Conservation (phyloP, 2,797 vertebrate species). For the Emydoidea blandingii region DNA sequence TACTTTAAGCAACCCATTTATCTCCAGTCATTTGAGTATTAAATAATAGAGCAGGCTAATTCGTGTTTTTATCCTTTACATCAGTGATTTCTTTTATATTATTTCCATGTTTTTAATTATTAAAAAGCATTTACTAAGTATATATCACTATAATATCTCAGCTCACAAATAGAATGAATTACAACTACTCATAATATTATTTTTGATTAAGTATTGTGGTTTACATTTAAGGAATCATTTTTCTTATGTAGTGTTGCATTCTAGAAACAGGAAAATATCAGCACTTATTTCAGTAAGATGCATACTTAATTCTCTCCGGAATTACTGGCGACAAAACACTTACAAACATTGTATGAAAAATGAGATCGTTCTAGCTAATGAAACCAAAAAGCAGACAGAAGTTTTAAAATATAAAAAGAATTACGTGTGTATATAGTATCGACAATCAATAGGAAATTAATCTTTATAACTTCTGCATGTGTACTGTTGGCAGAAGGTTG, state of each 20-base stretch:
- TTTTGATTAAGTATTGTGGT: background rate
- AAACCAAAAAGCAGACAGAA: slow-evolving; percentile 2
- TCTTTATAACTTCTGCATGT: background rate
- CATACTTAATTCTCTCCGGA: background rate
- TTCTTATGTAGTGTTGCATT: background rate
- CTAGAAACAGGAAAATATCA: background rate
- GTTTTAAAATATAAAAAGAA: background rate
- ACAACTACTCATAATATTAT: background rate
- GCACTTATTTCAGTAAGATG: background rate
- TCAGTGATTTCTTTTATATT: background rate
- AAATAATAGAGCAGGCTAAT: background rate
- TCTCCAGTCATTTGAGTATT: background rate
- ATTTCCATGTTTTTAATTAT: background rate
- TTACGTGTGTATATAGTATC: background rate
- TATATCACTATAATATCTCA: background rate
- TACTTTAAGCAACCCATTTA: background rate
- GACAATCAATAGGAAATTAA: background rate
- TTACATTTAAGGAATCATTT: background rate
- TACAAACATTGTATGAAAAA: background rate
- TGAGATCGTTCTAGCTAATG: background rate
- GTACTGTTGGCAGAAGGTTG: background rate
- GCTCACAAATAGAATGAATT: background rate
- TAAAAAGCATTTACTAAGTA: background rate
- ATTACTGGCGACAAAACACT: background rate
- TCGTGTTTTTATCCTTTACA: background rate